phyloP scores from a whole-genome alignment of 2,113 vertebrate genomes.

The Prolemur simus region DNA sequence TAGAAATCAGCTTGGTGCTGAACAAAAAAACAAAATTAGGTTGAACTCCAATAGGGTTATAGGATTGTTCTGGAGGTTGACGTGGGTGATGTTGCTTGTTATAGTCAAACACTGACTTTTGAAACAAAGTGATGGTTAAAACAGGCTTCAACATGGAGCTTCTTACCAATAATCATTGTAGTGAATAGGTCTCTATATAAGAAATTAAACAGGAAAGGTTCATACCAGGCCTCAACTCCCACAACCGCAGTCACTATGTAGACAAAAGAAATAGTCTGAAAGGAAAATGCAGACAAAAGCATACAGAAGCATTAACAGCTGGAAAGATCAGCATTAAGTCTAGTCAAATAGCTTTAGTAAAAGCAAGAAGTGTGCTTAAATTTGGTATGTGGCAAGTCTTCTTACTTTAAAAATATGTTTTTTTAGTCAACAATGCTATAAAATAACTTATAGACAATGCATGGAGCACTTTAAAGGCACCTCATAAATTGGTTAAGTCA shows the following conservation, averaged over 20 bases:
- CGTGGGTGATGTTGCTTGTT: neutral
- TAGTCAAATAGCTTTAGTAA: constrained; percentile 25
- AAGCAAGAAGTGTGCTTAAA: constrained; percentile 38
- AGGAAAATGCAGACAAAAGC: constrained; percentile 78
- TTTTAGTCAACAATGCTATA: neutral
- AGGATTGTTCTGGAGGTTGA: neutral
- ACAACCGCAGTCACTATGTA: constrained; percentile 97
- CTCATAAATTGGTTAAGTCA: neutral
- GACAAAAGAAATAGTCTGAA: constrained; percentile 96
- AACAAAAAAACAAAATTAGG: constrained; percentile 17
- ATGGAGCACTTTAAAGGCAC: neutral
- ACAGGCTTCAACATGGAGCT: constrained; percentile 83
- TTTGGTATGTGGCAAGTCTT: neutral
- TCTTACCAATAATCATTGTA: constrained; percentile 97
- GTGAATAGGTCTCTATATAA: constrained; percentile 98
- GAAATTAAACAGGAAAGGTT: constrained; percentile 91
- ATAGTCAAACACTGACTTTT: constrained; percentile 64
- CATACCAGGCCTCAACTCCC: constrained; percentile 97
- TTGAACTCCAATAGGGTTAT: neutral
- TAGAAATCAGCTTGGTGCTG: neutral
- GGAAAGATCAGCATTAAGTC: neutral
- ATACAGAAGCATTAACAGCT: constrained; percentile 58
- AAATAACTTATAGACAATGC: neutral
- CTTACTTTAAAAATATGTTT: neutral
- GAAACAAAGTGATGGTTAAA: constrained; percentile 75